Evolutionary conservation across 2,888 invertebrate genomes (phyloP).

Genomic region (Colostygia pectinataria): DNA sequence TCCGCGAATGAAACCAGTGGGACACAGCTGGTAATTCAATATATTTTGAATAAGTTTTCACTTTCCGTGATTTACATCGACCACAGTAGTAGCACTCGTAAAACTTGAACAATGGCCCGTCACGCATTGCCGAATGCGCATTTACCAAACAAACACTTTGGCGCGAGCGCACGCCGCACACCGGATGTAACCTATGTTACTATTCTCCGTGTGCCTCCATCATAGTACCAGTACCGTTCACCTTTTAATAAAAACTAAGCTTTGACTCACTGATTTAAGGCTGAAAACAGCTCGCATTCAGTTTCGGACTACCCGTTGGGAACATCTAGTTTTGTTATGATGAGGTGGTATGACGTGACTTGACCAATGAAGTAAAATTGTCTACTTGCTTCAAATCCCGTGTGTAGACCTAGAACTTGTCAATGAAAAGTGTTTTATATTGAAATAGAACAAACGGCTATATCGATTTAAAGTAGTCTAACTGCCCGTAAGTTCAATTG

Average conservation of each 20-base stretch:
- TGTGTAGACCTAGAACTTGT: background rate
- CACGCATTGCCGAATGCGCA: constrained; percentile 21
- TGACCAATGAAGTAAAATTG: no score
- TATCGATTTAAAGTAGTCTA: no score
- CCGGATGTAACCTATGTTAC: constrained; percentile 36
- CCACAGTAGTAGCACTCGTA: constrained; percentile 11
- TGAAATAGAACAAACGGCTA: no score
- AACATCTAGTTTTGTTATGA: background rate
- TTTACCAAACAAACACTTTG: constrained; percentile 31
- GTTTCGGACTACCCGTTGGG: background rate
- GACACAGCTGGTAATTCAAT: no score
- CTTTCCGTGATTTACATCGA: constrained; percentile 3
- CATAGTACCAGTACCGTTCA: background rate
- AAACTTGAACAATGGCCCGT: constrained; percentile 16
- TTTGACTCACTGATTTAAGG: background rate
- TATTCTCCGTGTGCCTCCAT: background rate
- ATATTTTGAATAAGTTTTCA: constrained; percentile 5
- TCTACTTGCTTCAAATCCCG: no score
- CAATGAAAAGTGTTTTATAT: no score
- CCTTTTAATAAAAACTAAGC: background rate
- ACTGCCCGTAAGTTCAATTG: no score
- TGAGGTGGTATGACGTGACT: no score
- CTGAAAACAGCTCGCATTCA: background rate
- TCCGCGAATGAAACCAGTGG: no score
- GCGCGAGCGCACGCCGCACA: constrained; percentile 15